Evolutionary conservation across 2,797 vertebrate genomes (phyloP), one percentile per base, ranked within the genome.

Genomic region (Ctenopoma kingsleyae): DNA sequence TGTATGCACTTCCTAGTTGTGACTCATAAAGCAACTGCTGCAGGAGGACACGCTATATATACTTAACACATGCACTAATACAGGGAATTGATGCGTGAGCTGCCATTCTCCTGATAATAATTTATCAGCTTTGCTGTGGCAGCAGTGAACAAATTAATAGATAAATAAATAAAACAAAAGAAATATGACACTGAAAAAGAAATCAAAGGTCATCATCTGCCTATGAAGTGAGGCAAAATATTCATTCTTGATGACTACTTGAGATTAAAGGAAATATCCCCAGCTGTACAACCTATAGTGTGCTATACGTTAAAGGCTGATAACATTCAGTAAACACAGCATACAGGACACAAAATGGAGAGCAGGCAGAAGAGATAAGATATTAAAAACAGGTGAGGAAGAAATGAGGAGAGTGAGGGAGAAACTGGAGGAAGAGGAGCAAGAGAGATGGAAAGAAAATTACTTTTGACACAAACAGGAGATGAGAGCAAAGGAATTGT

Each of bases 361-460:
- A 81, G 63, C n/a, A 68, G 47, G 46, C 62, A 60, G 53, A 64
- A 23, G 35, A 84, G 69, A 86, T 83, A 79, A 64, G 62, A 80
- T 70, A 71, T 63, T 75, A 61, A 69, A 65, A 66, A 74, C 30
- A 60, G 56, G 44, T 55, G 51, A 55, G 63, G 59, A 70, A 65
- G 67, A 80, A 79, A 83, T 41, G 75, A 67, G 56, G 41, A 46
- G 63, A 51, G 63, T 38, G 48, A 17, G 62, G 64, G 36, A 76
- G 48, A 68, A 78, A 82, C 71, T 48, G 25, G 44, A 76, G 55
- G 49, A 76, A 76, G 71, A 64, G 52, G 56, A 65, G 59, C 52
- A 57, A 81, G 81, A 87, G 71, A 67, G 70, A 89, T 91, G 83
- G 84, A 70, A 53, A 80, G 67, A 82, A 88, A 93, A 91, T 89